Conservation (phyloP, 92 coral and sea anemone species). For the Blastomussa wellsi region DNA sequence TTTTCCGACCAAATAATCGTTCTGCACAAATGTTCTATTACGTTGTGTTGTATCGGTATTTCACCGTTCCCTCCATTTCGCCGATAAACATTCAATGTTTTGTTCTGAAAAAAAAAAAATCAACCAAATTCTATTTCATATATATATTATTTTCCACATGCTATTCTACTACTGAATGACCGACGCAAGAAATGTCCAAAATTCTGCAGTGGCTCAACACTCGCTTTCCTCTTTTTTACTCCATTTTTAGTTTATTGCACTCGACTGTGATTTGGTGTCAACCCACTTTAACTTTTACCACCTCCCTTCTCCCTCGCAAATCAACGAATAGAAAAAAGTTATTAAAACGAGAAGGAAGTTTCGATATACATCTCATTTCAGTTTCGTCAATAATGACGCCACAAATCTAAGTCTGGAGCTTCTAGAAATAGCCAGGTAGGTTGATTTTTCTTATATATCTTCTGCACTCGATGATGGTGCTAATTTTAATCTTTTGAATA, state of each 20-base stretch:
- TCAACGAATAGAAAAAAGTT: not conserved
- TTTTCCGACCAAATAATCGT: not conserved
- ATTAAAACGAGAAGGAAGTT: not conserved
- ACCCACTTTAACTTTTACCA: not conserved
- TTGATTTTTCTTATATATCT: not conserved
- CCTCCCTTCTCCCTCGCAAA: not conserved
- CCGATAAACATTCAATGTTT: not conserved
- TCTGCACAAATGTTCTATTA: too few species aligned
- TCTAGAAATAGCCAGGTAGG: slow-evolving; percentile 88
- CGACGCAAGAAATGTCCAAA: not conserved
- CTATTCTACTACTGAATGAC: not conserved
- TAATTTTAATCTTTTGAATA: not conserved
- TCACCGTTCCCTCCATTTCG: too few species aligned
- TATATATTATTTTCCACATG: too few species aligned
- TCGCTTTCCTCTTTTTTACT: not conserved
- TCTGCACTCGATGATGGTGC: not conserved
- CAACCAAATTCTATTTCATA: too few species aligned
- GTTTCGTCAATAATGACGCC: slow-evolving; percentile 77
- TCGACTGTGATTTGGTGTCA: not conserved
- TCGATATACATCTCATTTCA: slow-evolving; percentile 32
- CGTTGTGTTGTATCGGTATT: not conserved
- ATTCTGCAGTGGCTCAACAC: not conserved
- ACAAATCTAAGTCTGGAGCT: slow-evolving; percentile 73
- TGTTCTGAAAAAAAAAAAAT: too few species aligned
- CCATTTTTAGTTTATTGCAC: not conserved